phyloP scores from a whole-genome alignment of 2,797 vertebrate species.

The Poeciliopsis infans region DNA sequence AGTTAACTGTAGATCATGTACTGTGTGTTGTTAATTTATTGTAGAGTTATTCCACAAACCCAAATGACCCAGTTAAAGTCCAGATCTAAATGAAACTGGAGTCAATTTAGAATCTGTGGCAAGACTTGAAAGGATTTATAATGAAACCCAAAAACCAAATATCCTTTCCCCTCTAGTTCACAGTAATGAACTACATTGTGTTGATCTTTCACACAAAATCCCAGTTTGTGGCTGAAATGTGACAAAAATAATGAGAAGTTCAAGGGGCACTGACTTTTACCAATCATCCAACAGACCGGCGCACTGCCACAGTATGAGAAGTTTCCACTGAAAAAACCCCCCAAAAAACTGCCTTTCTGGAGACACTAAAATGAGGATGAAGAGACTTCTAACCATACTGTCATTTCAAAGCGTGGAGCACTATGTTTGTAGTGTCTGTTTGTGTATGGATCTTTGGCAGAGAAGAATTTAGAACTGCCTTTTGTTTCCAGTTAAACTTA shows the following conservation, averaged over 20 bases:
- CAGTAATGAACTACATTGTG: background rate
- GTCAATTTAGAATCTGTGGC: background rate
- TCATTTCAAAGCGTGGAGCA: conserved; percentile 38
- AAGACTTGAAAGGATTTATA: background rate
- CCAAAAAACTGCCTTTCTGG: conserved; percentile 7
- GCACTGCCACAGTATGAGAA: background rate
- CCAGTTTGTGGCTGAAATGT: background rate
- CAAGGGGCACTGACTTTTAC: background rate
- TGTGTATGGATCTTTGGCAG: conserved; percentile 40
- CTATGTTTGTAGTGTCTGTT: conserved; percentile 49
- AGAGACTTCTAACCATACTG: conserved; percentile 25
- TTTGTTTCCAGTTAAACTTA: conserved; percentile 61
- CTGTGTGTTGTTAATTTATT: background rate
- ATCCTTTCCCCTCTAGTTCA: background rate
- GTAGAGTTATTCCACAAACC: background rate
- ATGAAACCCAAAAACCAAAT: background rate
- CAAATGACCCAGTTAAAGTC: background rate
- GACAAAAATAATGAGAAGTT: background rate
- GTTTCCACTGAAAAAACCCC: conserved; percentile 1
- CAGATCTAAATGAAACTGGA: background rate
- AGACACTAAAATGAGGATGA: conserved; percentile 21
- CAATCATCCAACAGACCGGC: background rate
- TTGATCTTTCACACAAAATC: background rate
- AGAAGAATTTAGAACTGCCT: conserved; percentile 47
- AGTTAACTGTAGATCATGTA: no score